These are phyloP conservation scores for Podarcis muralis DNA, from an alignment of 2,113 vertebrate species.

Conservation along the genomic window DNA sequence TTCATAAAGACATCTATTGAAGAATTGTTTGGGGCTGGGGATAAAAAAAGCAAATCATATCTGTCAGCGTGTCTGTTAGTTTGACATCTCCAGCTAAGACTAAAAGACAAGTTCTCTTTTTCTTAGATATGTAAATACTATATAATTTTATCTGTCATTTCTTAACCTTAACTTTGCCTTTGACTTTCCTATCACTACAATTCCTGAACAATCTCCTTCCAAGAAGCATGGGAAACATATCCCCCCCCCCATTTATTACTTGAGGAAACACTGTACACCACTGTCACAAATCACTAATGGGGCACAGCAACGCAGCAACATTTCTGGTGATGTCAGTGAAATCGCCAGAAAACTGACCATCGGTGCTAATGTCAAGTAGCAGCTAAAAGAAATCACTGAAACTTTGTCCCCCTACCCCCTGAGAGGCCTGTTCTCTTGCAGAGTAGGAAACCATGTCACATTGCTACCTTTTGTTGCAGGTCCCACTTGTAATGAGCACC, in stretches of 20 bases:
- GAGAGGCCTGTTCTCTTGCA: no score
- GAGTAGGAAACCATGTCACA: no score
- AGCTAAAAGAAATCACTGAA: no score
- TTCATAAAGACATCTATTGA: constrained; percentile 69
- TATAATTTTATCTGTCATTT: constrained; percentile 40
- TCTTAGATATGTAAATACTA: constrained; percentile 40
- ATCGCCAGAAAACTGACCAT: not conserved
- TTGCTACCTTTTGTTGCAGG: no score
- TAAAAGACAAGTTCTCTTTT: constrained; percentile 54
- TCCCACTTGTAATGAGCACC: no score
- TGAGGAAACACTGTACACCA: constrained; percentile 9
- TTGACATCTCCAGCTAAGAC: constrained; percentile 65
- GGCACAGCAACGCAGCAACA: not conserved
- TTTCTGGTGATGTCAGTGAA: not conserved
- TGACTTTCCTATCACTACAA: not conserved
- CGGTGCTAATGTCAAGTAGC: not conserved
- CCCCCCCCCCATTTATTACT: not conserved
- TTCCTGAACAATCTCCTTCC: not conserved
- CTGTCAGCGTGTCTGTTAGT: constrained; percentile 74
- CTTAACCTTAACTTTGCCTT: constrained; percentile 17
- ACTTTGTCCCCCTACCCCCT: no score
- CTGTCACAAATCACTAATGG: not conserved
- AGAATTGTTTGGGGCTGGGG: constrained; percentile 60
- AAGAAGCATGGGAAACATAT: not conserved
- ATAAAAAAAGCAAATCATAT: constrained; percentile 70